Conservation (phyloP, 2,113 vertebrate species). For the Hepsetus odoe region DNA sequence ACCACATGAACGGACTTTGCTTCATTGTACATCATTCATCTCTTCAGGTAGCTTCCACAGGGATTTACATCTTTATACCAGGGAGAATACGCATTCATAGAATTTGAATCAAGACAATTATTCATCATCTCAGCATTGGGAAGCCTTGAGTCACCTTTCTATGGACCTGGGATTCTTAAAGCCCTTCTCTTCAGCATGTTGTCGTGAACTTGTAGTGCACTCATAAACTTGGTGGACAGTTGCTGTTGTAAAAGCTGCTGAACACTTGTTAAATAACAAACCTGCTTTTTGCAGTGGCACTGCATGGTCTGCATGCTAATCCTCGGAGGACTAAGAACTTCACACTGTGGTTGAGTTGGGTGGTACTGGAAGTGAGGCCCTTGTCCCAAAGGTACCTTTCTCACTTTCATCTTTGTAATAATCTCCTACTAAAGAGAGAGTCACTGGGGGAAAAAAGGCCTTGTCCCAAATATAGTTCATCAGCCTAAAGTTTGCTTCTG, state of each 20-base stretch:
- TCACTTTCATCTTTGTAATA: too few species aligned
- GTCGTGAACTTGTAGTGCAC: constrained; percentile 13
- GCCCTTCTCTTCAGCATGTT: neutral
- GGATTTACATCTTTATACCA: constrained; percentile 40
- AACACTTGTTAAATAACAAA: constrained; percentile 38
- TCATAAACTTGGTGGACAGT: constrained; percentile 33
- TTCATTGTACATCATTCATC: constrained; percentile 37
- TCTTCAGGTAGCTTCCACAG: constrained; percentile 27
- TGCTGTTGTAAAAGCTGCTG: constrained; percentile 22
- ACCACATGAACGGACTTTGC: constrained; percentile 34
- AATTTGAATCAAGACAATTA: neutral
- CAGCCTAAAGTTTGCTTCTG: too few species aligned
- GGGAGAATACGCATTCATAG: constrained; percentile 10
- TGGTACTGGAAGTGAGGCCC: too few species aligned
- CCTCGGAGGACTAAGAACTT: neutral
- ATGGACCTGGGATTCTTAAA: neutral
- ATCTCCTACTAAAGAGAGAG: too few species aligned
- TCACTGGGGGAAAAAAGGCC: too few species aligned
- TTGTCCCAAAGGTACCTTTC: too few species aligned
- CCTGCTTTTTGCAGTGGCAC: neutral
- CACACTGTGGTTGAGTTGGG: too few species aligned
- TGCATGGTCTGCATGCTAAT: constrained; percentile 4
- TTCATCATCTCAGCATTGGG: neutral
- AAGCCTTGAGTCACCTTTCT: neutral
- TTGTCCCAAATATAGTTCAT: too few species aligned